A percentile compares a stretch with the other conserved stretches of the same genome.
Conservation (phyloP, 2,888 invertebrate species). For the Cheiracanthium punctorium region DNA sequence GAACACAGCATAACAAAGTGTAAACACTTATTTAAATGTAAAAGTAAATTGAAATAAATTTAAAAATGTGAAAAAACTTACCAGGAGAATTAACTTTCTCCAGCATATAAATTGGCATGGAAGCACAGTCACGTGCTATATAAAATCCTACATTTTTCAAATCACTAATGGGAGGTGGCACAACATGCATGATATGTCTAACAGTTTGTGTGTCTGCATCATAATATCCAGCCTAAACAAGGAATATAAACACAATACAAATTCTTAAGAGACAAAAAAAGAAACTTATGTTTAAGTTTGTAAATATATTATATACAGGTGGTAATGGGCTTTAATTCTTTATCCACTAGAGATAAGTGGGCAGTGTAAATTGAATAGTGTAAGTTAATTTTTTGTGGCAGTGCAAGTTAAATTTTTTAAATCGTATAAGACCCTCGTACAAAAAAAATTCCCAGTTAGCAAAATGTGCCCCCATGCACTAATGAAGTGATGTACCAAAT, state of each 20-base stretch:
- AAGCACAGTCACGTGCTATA: constrained; percentile 83
- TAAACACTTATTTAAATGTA: neutral
- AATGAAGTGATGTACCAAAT: too few species aligned
- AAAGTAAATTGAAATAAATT: neutral
- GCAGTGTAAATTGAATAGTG: too few species aligned
- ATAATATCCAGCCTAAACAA: constrained; percentile 80
- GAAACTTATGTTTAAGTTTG: too few species aligned
- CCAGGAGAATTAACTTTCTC: constrained; percentile 82
- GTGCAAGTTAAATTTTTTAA: too few species aligned
- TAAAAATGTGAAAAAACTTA: constrained; percentile 74
- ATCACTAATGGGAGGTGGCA: constrained; percentile 83
- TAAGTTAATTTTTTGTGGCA: too few species aligned
- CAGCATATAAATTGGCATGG: constrained; percentile 84
- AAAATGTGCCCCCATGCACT: too few species aligned
- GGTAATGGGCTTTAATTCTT: too few species aligned
- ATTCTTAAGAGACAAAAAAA: neutral
- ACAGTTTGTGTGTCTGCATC: constrained; percentile 88
- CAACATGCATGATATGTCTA: constrained; percentile 85
- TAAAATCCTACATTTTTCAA: constrained; percentile 81
- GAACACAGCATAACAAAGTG: neutral
- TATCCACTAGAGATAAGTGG: too few species aligned
- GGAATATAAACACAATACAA: neutral
- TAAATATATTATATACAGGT: too few species aligned
- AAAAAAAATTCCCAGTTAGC: too few species aligned
- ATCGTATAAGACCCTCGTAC: too few species aligned